Percentiles rank a stretch among this genome's conserved stretches.
Conservation (phyloP, 2,113 vertebrate species). For the Paracanthobrama guichenoti region DNA sequence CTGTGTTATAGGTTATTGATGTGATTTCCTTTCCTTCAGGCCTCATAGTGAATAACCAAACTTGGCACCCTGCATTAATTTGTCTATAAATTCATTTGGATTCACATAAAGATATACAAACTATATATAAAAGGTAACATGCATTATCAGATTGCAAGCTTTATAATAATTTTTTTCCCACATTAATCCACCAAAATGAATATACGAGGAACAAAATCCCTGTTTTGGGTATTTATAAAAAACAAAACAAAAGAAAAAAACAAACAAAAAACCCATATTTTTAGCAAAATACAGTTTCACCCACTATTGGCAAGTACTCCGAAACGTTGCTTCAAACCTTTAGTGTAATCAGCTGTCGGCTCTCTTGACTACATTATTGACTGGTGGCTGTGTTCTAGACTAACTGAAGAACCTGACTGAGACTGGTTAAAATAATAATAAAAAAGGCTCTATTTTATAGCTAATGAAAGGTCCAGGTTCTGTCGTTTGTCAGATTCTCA, state of each 20-base stretch:
- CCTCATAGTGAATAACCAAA: not conserved
- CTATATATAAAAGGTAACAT: not conserved
- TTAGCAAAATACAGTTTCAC: not conserved
- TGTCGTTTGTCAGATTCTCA: not conserved
- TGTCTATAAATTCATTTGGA: not conserved
- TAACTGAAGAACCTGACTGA: constrained; percentile 31
- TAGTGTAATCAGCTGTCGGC: constrained; percentile 8
- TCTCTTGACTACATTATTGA: constrained; percentile 32
- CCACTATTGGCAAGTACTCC: not conserved
- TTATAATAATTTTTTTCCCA: no score
- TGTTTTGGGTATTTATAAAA: not conserved
- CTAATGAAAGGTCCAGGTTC: not conserved
- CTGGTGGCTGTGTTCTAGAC: constrained; percentile 12
- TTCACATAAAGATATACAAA: constrained; percentile 8
- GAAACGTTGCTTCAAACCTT: not conserved
- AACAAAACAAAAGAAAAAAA: not conserved
- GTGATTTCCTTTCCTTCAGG: constrained; percentile 20
- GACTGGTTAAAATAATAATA: constrained; percentile 5
- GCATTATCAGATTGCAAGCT: not conserved
- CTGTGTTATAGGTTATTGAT: not conserved
- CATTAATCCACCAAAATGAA: not conserved
- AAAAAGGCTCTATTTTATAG: constrained; percentile 29
- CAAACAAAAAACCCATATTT: no score
- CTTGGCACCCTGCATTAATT: not conserved
- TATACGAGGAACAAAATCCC: not conserved